Evolutionary conservation across 1,140 invertebrate genomes (phyloP).

Genomic region (Lanistes nyassanus): DNA sequence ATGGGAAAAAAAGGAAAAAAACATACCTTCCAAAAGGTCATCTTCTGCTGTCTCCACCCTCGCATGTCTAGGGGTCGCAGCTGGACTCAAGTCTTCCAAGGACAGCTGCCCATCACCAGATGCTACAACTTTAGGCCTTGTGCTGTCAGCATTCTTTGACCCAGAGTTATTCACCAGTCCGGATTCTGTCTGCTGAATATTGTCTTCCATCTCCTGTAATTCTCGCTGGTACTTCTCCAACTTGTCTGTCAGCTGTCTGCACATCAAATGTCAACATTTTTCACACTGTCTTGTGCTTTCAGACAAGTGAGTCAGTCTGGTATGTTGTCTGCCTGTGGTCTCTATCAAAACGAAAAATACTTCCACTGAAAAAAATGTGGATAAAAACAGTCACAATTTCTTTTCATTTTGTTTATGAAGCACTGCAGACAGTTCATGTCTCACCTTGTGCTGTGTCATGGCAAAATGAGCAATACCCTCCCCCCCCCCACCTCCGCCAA

Average conservation of each 20-base stretch:
- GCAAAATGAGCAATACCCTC: too few species aligned
- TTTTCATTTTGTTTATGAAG: too few species aligned
- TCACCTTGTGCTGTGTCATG: too few species aligned
- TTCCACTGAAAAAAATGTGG: too few species aligned
- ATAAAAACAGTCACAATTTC: too few species aligned
- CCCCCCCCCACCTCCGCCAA: too few species aligned
- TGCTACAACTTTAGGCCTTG: slow-evolving; percentile 7
- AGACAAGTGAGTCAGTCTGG: too few species aligned
- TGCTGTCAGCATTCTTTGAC: slow-evolving; percentile 29
- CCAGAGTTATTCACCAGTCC: not conserved
- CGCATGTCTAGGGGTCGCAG: not conserved
- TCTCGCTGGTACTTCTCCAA: slow-evolving; percentile 29
- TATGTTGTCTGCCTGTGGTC: too few species aligned
- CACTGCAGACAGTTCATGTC: too few species aligned
- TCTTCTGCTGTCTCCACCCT: slow-evolving; percentile 6
- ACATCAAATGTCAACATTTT: not conserved
- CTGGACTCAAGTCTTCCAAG: slow-evolving; percentile 25
- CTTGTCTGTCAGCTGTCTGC: slow-evolving; percentile 27
- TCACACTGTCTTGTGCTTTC: too few species aligned
- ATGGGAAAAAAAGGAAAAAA: too few species aligned
- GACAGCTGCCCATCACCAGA: slow-evolving; percentile 23
- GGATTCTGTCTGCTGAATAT: slow-evolving; percentile 28
- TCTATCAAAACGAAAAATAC: too few species aligned
- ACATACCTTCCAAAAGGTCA: slow-evolving; percentile 9
- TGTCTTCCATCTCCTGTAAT: slow-evolving; percentile 29